Evolutionary conservation across 2,888 invertebrate species (phyloP).

Genomic region (Microchrysa polita): DNA sequence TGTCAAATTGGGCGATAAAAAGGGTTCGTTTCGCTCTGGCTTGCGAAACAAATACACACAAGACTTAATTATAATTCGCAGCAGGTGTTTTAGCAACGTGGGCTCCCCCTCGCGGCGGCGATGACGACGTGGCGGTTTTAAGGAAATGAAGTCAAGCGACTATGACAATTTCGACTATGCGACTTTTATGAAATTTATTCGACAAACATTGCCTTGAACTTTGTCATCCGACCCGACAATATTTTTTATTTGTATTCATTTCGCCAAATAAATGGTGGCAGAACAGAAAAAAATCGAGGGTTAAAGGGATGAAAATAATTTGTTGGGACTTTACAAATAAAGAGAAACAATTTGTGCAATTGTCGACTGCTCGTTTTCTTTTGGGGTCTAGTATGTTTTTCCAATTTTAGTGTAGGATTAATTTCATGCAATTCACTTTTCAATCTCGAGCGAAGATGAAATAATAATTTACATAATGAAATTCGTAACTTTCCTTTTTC

Average conservation of each 20-base stretch:
- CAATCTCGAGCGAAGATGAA: not conserved
- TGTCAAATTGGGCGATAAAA: slow-evolving; percentile 35
- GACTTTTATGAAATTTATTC: slow-evolving; percentile 18
- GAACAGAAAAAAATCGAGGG: not conserved
- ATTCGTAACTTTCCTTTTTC: no score
- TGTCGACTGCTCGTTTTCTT: not conserved
- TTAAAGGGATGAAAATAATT: slow-evolving; percentile 16
- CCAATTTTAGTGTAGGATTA: not conserved
- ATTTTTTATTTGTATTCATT: no score
- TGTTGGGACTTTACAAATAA: slow-evolving; percentile 2
- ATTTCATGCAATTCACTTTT: not conserved
- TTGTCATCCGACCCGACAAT: no score
- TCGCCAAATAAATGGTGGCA: not conserved
- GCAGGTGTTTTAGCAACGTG: slow-evolving; percentile 25
- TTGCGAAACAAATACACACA: not conserved
- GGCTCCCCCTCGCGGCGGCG: no score
- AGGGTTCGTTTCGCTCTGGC: not conserved
- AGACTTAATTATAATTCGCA: slow-evolving; percentile 28
- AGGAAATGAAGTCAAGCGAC: not conserved
- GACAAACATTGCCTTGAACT: no score
- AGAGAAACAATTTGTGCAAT: not conserved
- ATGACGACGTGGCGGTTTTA: no score
- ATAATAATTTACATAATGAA: not conserved
- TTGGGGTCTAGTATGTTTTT: not conserved
- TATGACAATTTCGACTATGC: not conserved